Conservation (phyloP, 2,888 invertebrate genomes). For the Leptarthrus brevirostris region DNA sequence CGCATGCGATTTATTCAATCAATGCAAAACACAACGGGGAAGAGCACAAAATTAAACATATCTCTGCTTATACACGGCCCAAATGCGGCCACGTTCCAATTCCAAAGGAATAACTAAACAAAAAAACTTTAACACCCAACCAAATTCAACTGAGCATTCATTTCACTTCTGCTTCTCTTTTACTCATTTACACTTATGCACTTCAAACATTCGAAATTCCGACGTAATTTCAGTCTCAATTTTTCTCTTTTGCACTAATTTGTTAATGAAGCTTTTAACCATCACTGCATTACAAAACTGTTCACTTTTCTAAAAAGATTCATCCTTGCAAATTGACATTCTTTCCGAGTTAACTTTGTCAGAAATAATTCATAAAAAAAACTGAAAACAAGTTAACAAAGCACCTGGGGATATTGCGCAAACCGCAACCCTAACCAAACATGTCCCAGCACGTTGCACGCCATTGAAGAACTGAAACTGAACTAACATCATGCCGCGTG, state of each 20-base stretch:
- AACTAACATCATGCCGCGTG: conserved; percentile 47
- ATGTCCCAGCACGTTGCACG: conserved; percentile 56
- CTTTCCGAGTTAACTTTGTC: not conserved
- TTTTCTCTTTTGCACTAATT: conserved; percentile 16
- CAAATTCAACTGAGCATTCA: conserved; percentile 34
- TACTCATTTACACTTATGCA: conserved; percentile 40
- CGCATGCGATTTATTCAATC: conserved; percentile 16
- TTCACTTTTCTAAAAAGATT: too few species aligned
- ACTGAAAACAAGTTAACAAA: conserved; percentile 48
- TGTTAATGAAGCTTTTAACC: conserved; percentile 11
- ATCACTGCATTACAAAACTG: conserved; percentile 12
- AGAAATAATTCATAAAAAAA: conserved; percentile 25
- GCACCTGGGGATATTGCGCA: conserved; percentile 44
- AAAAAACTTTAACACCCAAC: conserved; percentile 28
- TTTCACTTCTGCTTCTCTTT: conserved; percentile 41
- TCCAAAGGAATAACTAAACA: conserved; percentile 18
- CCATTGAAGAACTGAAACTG: conserved; percentile 57
- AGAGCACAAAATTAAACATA: conserved; percentile 30
- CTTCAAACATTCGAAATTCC: conserved; percentile 28
- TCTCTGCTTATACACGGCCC: conserved; percentile 21
- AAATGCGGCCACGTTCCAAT: not conserved
- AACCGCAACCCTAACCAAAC: conserved; percentile 43
- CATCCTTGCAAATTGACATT: too few species aligned
- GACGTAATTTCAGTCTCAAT: conserved; percentile 37
- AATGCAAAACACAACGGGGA: conserved; percentile 44